Evolutionary conservation across 1,140 invertebrate species (phyloP).

Genomic region (Eupristina koningsbergeri): DNA sequence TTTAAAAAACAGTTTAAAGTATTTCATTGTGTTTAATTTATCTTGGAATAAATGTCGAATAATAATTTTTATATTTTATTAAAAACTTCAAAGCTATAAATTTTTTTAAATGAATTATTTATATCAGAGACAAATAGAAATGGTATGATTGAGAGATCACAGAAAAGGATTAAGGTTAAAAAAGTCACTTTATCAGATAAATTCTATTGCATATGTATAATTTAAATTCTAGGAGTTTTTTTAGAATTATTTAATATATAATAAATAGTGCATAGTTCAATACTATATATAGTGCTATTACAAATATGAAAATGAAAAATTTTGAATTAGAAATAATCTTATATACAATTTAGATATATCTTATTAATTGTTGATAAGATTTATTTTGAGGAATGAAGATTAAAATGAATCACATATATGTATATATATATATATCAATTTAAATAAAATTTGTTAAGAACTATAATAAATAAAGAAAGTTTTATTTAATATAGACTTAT

Average conservation of each 20-base stretch:
- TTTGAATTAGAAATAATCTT: background rate
- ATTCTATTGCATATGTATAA: background rate
- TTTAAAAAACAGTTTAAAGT: too few species aligned
- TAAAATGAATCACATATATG: too few species aligned
- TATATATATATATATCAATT: too few species aligned
- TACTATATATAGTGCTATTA: background rate
- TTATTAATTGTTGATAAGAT: too few species aligned
- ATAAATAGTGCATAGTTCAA: too few species aligned
- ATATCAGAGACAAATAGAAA: background rate
- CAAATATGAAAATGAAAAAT: background rate
- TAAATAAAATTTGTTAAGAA: too few species aligned
- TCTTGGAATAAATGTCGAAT: background rate
- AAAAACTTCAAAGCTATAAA: background rate
- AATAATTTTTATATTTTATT: background rate
- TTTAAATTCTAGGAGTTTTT: background rate
- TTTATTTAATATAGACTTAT: too few species aligned
- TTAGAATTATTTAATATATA: too few species aligned
- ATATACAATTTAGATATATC: background rate
- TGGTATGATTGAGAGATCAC: background rate
- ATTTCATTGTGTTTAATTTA: too few species aligned
- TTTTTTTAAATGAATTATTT: background rate
- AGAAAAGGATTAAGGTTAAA: background rate
- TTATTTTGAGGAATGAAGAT: too few species aligned
- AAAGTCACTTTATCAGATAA: background rate
- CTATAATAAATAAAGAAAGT: too few species aligned